Evolutionary conservation across 2,113 vertebrate species (phyloP).

Genomic region (Sapajus apella): DNA sequence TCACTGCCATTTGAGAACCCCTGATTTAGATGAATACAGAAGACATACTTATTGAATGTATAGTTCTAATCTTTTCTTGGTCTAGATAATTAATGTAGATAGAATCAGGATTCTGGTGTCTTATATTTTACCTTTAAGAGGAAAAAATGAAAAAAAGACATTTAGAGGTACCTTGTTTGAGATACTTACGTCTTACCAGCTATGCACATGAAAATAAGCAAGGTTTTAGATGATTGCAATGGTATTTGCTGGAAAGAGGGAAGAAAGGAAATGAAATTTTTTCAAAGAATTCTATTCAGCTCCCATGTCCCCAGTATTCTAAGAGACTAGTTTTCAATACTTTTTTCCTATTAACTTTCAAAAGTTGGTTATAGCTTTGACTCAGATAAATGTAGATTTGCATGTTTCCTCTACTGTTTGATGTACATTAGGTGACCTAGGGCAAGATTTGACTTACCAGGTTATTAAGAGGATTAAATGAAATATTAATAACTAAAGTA

Average conservation of each 20-base stretch:
- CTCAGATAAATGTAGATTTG: neutral
- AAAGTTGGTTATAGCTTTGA: neutral
- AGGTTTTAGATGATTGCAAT: neutral
- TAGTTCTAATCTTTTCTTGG: neutral
- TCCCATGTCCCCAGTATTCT: neutral
- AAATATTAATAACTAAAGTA: neutral
- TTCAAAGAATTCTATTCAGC: slow-evolving; percentile 20
- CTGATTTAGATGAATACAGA: neutral
- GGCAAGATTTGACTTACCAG: neutral
- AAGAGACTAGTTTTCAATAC: neutral
- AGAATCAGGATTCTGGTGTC: neutral
- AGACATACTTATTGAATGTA: neutral
- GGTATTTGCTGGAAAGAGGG: neutral
- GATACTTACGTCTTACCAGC: neutral
- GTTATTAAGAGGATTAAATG: neutral
- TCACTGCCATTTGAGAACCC: neutral
- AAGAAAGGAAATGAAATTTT: neutral
- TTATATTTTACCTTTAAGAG: neutral
- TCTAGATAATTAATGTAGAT: neutral
- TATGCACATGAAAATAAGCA: neutral
- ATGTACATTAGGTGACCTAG: neutral
- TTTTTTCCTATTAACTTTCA: neutral
- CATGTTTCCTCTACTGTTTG: neutral
- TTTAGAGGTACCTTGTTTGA: neutral
- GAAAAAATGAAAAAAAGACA: neutral